Conservation (phyloP, 2,888 invertebrate species). For the Tyria jacobaeae region DNA sequence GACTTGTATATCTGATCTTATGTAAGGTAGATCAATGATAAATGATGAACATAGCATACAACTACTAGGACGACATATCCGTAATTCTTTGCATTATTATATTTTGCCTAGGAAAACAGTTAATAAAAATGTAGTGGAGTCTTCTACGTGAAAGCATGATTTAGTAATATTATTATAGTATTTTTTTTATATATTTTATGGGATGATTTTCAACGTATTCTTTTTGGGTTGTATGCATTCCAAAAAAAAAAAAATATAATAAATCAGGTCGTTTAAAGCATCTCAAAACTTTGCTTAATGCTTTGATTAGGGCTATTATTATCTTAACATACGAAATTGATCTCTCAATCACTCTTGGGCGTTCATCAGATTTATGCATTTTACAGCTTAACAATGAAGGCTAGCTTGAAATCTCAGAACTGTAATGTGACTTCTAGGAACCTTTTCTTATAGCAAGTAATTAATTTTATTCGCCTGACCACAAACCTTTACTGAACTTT, state of each 20-base stretch:
- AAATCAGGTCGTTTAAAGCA: constrained; percentile 25
- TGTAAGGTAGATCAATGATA: constrained; percentile 75
- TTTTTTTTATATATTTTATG: background rate
- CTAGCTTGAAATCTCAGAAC: constrained; percentile 37
- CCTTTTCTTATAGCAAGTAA: constrained; percentile 28
- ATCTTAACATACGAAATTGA: constrained; percentile 38
- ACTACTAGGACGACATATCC: constrained; percentile 39
- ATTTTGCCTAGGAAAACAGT: too few relatives aligned
- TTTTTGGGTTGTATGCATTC: background rate
- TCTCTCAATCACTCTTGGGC: constrained; percentile 44
- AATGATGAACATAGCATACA: constrained; percentile 69
- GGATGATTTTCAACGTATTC: background rate
- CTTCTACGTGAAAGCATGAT: background rate
- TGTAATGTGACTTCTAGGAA: constrained; percentile 39
- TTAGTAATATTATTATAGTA: too few relatives aligned
- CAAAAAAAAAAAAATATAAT: background rate
- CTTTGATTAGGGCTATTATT: constrained; percentile 33
- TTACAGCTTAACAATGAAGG: constrained; percentile 41
- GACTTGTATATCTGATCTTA: constrained; percentile 68
- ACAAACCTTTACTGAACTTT: too few relatives aligned
- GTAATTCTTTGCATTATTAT: too few relatives aligned
- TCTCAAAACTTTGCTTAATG: constrained; percentile 38
- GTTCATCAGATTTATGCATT: constrained; percentile 46
- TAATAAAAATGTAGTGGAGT: too few relatives aligned
- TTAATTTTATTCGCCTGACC: too few relatives aligned